A percentile compares a stretch with the other conserved stretches of the same genome.
phyloP scores from a whole-genome alignment of 1,140 invertebrate genomes.

The Pseudomyrmex flavicornis region DNA sequence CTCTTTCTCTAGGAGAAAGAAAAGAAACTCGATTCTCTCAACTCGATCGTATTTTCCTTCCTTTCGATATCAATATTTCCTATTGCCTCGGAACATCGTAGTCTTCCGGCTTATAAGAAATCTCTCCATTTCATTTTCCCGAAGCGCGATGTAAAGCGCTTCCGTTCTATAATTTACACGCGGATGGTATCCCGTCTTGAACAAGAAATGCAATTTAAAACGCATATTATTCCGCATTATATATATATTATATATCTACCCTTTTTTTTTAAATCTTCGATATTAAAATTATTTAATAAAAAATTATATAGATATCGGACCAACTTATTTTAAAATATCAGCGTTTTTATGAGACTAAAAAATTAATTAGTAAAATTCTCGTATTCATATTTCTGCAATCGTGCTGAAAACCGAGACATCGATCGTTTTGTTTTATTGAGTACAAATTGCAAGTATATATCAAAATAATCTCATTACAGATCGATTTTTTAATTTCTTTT shows the following conservation, averaged over 20 bases:
- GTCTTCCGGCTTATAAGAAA: conserved; percentile 45
- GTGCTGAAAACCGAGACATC: too few species aligned
- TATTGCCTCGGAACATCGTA: conserved; percentile 25
- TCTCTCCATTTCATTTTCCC: conserved; percentile 34
- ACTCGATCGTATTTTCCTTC: conserved; percentile 37
- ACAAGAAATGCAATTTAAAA: conserved; percentile 23
- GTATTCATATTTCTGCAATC: too few species aligned
- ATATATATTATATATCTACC: too few species aligned
- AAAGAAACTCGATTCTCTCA: conserved; percentile 31
- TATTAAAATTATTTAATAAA: not conserved
- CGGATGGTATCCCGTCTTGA: not conserved
- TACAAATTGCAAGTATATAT: not conserved
- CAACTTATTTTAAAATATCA: not conserved
- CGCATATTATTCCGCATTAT: not conserved
- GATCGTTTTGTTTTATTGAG: too few species aligned
- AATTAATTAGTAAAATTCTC: too few species aligned
- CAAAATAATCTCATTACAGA: not conserved
- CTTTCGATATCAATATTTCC: conserved; percentile 50
- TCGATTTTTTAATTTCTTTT: not conserved
- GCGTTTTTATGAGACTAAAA: not conserved
- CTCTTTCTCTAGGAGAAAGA: not conserved
- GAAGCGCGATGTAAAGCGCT: not conserved
- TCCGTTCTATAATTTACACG: conserved; percentile 44
- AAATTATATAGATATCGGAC: too few species aligned
- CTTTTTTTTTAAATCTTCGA: not conserved